Evolutionary conservation across 2,797 vertebrate genomes (phyloP).

Genomic region (Zenarchopterus dispar): DNA sequence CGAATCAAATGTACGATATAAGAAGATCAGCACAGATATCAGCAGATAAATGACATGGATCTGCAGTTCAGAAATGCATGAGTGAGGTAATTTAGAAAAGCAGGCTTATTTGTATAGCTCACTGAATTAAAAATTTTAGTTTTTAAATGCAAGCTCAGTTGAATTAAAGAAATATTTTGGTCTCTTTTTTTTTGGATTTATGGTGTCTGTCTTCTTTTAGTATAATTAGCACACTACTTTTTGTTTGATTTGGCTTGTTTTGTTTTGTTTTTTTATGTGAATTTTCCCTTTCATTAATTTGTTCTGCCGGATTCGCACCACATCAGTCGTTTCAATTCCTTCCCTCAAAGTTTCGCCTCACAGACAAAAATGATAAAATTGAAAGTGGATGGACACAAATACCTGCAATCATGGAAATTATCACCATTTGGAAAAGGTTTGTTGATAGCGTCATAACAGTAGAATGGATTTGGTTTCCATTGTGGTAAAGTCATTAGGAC

Average conservation of each 20-base stretch:
- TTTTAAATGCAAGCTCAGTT: not conserved
- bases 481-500: slow-evolving; percentile 9
- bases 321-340: not conserved
- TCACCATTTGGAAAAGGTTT: slow-evolving; percentile 10
- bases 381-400: slow-evolving; percentile 57
- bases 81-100: not conserved
- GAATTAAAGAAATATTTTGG: not conserved
- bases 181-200: not conserved
- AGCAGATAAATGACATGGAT: not conserved
- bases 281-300: slow-evolving; percentile 22
- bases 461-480: slow-evolving; percentile 26
- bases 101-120: not conserved
- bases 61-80: not conserved
- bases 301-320: not conserved
- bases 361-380: slow-evolving; percentile 10
- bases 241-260: not conserved
- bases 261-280: slow-evolving; percentile 11
- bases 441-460: slow-evolving; percentile 1
- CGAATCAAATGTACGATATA: not conserved
- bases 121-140: not conserved
- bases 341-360: slow-evolving; percentile 6
- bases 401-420: slow-evolving; percentile 13
- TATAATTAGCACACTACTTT: no score
- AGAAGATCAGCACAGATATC: not conserved
- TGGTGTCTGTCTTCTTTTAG: no score